These are phyloP conservation scores for Apogon talboti DNA, from an alignment of 2,797 vertebrate genomes.

Conservation along the genomic window DNA sequence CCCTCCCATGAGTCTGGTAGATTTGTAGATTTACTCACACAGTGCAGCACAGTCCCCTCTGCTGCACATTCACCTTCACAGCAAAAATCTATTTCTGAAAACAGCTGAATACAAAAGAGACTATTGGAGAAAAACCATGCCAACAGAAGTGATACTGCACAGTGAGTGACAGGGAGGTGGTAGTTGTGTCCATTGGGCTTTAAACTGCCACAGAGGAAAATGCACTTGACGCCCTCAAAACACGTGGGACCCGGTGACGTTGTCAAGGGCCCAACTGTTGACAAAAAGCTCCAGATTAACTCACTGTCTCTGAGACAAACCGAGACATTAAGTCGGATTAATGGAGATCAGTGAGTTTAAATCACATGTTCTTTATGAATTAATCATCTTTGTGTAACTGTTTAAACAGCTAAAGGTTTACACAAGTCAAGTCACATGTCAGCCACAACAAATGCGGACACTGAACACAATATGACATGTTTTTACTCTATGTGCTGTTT, in stretches of 20 bases:
- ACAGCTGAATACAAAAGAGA: not conserved
- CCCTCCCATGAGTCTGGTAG: not conserved
- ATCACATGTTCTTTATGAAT: constrained; percentile 37
- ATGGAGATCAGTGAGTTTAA: constrained; percentile 45
- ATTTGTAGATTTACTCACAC: no score
- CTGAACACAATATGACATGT: not conserved
- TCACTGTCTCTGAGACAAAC: constrained; percentile 38
- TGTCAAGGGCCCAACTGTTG: constrained; percentile 67
- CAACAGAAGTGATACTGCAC: not conserved
- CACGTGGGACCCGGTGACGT: constrained; percentile 72
- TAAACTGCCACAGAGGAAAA: constrained; percentile 50
- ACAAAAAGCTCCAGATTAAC: constrained; percentile 50
- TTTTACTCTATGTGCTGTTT: not conserved
- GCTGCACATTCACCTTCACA: not conserved
- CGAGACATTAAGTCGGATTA: constrained; percentile 56
- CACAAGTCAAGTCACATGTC: constrained; percentile 10
- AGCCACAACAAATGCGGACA: constrained; percentile 4
- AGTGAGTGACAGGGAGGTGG: constrained; percentile 7
- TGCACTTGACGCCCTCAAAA: constrained; percentile 50
- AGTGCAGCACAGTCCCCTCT: no score
- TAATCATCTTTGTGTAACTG: constrained; percentile 47
- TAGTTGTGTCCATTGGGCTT: constrained; percentile 52
- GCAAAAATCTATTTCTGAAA: not conserved
- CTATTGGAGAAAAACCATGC: not conserved
- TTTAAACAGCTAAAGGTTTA: constrained; percentile 29